Base-by-base conservation (phyloP, 2,888 invertebrate species). In the Ochlodes sylvanus region DNA sequence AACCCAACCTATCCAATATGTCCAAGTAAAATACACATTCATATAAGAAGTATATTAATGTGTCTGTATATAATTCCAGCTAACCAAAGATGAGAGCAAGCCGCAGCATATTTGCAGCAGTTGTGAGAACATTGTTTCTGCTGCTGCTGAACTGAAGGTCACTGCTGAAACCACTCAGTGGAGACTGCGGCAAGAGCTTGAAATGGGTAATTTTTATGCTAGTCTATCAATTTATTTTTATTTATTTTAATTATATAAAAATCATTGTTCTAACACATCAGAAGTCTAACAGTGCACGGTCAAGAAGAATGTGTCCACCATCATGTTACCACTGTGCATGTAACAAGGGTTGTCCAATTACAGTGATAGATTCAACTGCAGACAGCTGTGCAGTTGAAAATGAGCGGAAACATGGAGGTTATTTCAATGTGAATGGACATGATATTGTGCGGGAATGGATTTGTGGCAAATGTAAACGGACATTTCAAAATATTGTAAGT, bases 141-240 rank as follows among this genome's bases (percentile, higher is more conserved):
- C 74, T 65, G 75, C 76, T 1, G 70, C 70, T 1, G 60, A 70
- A 56, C 72, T 85, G 17, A 78, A 75, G 66, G 70, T 79, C 66
- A 77, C 76, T 15, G 78, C 78, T 4, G 75, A 79, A 44, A 70
- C 71, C n/a, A 76, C 79, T 7, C 78, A 83, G 21, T 83, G 84
- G 83, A 74, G 81, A 52, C 55, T 84, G 41, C 74, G 82, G 34
- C 80, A 82, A 57, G 84, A 84, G 65, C n/a, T 76, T 27, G 79
- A 80, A 41, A 74, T 83, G 71, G 69, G 83, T 83, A 27, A 27
- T 27, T 5, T n/a, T n/a, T n/a, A n/a, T n/a, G n/a, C n/a, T n/a
- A n/a, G n/a, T n/a, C n/a, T n/a, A n/a, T n/a, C n/a, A n/a, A n/a
- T n/a, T n/a, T n/a, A n/a, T n/a, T n/a, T n/a, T 27, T 27, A 27